Evolutionary conservation across 2,113 vertebrate genomes (phyloP), one percentile per base, ranked within the genome.

Genomic region (Carassius auratus): DNA sequence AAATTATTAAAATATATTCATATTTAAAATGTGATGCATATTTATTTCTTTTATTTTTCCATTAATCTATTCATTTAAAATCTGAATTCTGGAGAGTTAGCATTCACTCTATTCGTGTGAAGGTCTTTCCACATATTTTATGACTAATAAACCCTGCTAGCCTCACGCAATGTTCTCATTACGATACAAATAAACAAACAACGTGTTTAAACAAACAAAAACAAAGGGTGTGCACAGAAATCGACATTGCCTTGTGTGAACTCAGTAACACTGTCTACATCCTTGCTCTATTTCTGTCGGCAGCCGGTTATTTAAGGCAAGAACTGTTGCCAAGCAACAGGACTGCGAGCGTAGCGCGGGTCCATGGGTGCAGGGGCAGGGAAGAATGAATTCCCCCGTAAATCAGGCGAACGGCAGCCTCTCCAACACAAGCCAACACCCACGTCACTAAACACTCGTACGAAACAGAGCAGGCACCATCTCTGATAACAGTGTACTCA

Each of bases 291-390:
- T 92, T 95, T 92, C 91, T 84, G 88, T 92, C 91, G 81, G 85
- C 90, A 85, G 90, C 83, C 81, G 81, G 93, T 94, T 94, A 95
- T 94, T 95, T 95, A 93, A 95, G 92, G 95, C 93, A 89, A 94
- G 87, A 87, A 84, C 89, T 93, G 95, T 95, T 95, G 94, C 95
- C 92, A 92, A 89, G 95, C 94, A 95, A 95, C 94, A 92, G 89
- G 90, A 91, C 89, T 87, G 90, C 80, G 92, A 91, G 92, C 92
- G 90, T 92, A 84, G 89, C 87, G 73, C 88, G 75, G 45, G 69
- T 91, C 92, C 90, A 90, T 91, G 90, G 91, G 92, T 90, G 93
- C 92, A 83, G 80, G 79, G 88, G 91, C 88, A 75, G 91, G 91
- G 90, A 87, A 93, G 90, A 92, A 93, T 89, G 90, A 89, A 89